Evolutionary conservation across 30 jellyfish, hydroid and myxozoan species (phyloP), one percentile per base, ranked within the genome.

Genomic region (Hydractinia echinata): DNA sequence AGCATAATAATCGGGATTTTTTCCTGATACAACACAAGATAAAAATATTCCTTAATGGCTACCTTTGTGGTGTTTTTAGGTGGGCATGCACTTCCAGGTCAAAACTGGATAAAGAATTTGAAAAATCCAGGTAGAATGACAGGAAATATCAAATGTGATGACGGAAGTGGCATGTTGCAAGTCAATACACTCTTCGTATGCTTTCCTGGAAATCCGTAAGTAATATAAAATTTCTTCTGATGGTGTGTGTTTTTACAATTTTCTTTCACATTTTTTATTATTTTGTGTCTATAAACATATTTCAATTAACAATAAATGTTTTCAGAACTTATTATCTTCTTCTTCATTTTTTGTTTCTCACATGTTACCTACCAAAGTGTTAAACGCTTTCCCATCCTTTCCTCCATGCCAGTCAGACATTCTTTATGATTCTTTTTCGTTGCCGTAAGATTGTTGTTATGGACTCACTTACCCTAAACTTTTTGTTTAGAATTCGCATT

Each of bases 101-200:
- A 93, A 8, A 85, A 88, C 72, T 87, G 84, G 74, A 73, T 93
- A 84, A 93, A 88, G 72, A 93, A 93, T 79, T 76, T 93, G 76
- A 93, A 93, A 76, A 70, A 87, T 69, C 99, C 99, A 73, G 99
- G 99, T 39, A 79, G 99, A 70, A 93, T 93, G 99, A 93, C 99
- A 7, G 99, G 99, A 30, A 81, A 83, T 79, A 77, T 91, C 1
- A 53, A 49, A 51, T 11, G 15, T 7, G 51, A 48, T 18, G 76
- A 81, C 19, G 79, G 87, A 9, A 76, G 92, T 60, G 81, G 88
- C 53, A 85, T 93, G 86, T 85, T 93, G 14, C 96, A 88, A 52
- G 77, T 89, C 8, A 93, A 93, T 64, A 86, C 99, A 4, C 77
- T 93, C 55, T 93, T 93, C 86, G 81, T 93, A 54, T 93, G 95